Percentiles rank a stretch among this genome's conserved stretches.
phyloP scores from a whole-genome alignment of 2,113 vertebrate species.

The Chrysemys picta region DNA sequence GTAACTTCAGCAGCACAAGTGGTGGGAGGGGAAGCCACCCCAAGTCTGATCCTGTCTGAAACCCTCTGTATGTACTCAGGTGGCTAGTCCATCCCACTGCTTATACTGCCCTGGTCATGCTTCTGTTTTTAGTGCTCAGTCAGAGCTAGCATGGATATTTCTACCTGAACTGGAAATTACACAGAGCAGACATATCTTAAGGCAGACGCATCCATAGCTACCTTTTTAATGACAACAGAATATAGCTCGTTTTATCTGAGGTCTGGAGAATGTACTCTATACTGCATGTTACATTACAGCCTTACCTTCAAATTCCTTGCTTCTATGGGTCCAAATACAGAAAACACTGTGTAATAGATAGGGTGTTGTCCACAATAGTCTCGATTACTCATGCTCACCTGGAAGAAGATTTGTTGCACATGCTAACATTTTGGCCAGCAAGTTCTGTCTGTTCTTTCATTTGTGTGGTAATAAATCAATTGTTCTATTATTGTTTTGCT shows the following conservation, averaged over 20 bases:
- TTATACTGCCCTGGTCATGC: not conserved
- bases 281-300: not conserved
- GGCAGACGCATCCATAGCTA: not conserved
- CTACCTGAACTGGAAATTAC: not conserved
- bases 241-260: not conserved
- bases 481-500: not conserved
- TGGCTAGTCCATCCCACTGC: not conserved
- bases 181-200: not conserved
- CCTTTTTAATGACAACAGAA: rapidly evolving
- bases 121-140: not conserved
- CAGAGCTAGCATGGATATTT: not conserved
- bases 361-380: not conserved
- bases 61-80: not conserved
- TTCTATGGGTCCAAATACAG: rapidly evolving
- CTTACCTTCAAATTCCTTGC: not conserved
- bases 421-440: not conserved
- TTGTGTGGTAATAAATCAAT: not conserved
- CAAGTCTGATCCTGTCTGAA: not conserved
- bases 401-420: not conserved
- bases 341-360: not conserved
- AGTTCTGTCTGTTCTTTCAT: not conserved
- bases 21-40: not conserved
- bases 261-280: not conserved
- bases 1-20: not conserved
- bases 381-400: not conserved